Conservation (phyloP, 1,140 invertebrate genomes). For the Drosophila mojavensis region DNA sequence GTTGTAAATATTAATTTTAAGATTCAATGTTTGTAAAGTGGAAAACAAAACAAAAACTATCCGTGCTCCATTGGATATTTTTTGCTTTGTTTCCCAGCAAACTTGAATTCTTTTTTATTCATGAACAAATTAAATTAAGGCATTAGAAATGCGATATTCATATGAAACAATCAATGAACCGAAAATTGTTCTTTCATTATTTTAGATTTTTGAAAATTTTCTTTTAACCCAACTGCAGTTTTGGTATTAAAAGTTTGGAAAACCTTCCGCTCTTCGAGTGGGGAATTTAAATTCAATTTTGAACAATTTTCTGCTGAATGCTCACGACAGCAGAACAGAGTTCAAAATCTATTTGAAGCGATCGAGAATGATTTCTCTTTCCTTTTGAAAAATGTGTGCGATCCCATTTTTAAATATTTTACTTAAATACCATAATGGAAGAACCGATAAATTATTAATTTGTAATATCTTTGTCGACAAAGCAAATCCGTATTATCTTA, state of each 20-base stretch:
- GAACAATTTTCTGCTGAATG: slow-evolving; percentile 80
- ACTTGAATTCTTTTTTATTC: neutral
- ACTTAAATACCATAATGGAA: slow-evolving; percentile 70
- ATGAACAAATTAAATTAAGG: slow-evolving; percentile 5
- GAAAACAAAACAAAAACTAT: slow-evolving; percentile 40
- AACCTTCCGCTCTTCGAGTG: neutral
- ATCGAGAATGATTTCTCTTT: slow-evolving; percentile 5
- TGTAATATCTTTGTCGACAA: slow-evolving; percentile 24
- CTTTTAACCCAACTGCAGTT: slow-evolving; percentile 69
- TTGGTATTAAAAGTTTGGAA: slow-evolving; percentile 32
- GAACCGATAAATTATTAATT: slow-evolving; percentile 53
- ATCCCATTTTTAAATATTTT: slow-evolving; percentile 35
- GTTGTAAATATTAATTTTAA: slow-evolving; percentile 43
- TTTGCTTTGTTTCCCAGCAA: slow-evolving; percentile 28
- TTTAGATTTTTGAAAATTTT: slow-evolving; percentile 5
- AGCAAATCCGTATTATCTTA: neutral
- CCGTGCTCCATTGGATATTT: slow-evolving; percentile 71
- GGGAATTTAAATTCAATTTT: slow-evolving; percentile 43
- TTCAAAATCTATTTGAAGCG: slow-evolving; percentile 51
- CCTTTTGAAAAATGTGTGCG: slow-evolving; percentile 52
- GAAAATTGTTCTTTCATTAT: slow-evolving; percentile 44
- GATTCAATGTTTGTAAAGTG: slow-evolving; percentile 13
- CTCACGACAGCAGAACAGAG: slow-evolving; percentile 81
- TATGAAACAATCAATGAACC: slow-evolving; percentile 46
- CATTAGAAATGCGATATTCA: slow-evolving; percentile 4